Percentiles rank a stretch among this genome's conserved stretches.
Evolutionary conservation across 2,888 invertebrate species (phyloP).

Genomic region (Zaprionus obscuricornis): DNA sequence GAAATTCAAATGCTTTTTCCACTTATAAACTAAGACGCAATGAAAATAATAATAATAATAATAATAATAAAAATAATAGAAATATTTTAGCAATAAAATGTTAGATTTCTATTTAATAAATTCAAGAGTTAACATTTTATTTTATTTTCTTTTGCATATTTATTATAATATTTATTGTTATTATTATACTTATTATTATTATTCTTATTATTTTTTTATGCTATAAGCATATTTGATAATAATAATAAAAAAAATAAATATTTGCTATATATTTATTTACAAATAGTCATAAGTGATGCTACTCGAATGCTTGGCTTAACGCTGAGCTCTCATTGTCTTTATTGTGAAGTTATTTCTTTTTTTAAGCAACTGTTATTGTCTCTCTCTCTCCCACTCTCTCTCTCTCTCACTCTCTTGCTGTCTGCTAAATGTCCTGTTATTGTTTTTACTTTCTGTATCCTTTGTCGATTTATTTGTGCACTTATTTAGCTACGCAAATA

Average conservation of each 20-base stretch:
- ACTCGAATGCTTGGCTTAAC: conserved; percentile 35
- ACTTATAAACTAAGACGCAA: not conserved
- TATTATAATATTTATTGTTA: no score
- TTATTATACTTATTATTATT: no score
- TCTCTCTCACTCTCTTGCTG: conserved; percentile 4
- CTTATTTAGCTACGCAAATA: conserved; percentile 69
- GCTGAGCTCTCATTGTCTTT: not conserved
- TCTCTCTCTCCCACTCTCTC: conserved; percentile 16
- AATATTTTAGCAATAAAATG: no score
- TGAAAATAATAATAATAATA: not conserved
- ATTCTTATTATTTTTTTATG: no score
- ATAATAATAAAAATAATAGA: no score
- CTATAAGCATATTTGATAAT: no score
- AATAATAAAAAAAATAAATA: conserved; percentile 18
- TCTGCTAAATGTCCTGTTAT: conserved; percentile 21
- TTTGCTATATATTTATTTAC: no score
- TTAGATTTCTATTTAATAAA: no score
- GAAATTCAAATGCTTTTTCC: no score
- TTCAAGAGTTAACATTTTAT: no score
- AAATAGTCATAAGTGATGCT: conserved; percentile 16
- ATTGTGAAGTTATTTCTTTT: not conserved
- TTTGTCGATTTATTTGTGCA: conserved; percentile 72
- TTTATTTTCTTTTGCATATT: no score
- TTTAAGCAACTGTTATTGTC: conserved; percentile 19
- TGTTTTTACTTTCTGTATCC: conserved; percentile 30